phyloP scores from a whole-genome alignment of 2,888 invertebrate species.

The Heliothis peltigera region DNA sequence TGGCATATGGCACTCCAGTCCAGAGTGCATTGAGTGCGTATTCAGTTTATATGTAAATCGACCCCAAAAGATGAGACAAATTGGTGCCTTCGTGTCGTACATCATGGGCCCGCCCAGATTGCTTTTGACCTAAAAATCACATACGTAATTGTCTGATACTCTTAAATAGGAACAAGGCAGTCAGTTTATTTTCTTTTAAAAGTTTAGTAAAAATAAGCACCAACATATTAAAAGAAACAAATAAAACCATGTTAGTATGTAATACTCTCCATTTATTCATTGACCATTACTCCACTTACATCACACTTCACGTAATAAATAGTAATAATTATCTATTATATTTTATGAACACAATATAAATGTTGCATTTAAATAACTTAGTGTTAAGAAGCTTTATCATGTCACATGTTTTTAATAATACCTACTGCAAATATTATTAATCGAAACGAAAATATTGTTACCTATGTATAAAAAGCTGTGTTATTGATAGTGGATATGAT shows the following conservation, averaged over 20 bases:
- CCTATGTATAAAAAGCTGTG: slow-evolving; percentile 60
- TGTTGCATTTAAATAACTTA: slow-evolving; percentile 39
- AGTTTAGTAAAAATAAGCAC: slow-evolving; percentile 4
- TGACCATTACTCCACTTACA: slow-evolving; percentile 65
- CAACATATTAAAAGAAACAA: slow-evolving; percentile 20
- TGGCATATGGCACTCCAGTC: too few species aligned
- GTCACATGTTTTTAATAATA: not conserved
- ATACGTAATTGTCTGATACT: too few species aligned
- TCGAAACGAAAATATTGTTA: slow-evolving; percentile 31
- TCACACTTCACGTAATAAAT: slow-evolving; percentile 63
- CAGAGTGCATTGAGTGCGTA: too few species aligned
- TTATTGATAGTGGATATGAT: slow-evolving; percentile 62
- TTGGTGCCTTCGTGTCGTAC: too few species aligned
- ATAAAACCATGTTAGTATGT: slow-evolving; percentile 47
- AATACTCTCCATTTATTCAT: slow-evolving; percentile 70
- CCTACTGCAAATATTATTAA: slow-evolving; percentile 6
- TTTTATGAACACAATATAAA: slow-evolving; percentile 45
- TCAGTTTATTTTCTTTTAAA: too few species aligned
- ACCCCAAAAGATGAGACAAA: too few species aligned
- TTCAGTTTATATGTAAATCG: too few species aligned
- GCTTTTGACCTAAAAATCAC: too few species aligned
- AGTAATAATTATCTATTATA: slow-evolving; percentile 46
- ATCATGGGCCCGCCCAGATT: too few species aligned
- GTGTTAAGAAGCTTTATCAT: slow-evolving; percentile 37
- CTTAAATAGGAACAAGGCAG: too few species aligned